Evolutionary conservation across 64 coral and sea anemone species (phyloP), one percentile per base, ranked within the genome.

Genomic region (Orbicella faveolata): DNA sequence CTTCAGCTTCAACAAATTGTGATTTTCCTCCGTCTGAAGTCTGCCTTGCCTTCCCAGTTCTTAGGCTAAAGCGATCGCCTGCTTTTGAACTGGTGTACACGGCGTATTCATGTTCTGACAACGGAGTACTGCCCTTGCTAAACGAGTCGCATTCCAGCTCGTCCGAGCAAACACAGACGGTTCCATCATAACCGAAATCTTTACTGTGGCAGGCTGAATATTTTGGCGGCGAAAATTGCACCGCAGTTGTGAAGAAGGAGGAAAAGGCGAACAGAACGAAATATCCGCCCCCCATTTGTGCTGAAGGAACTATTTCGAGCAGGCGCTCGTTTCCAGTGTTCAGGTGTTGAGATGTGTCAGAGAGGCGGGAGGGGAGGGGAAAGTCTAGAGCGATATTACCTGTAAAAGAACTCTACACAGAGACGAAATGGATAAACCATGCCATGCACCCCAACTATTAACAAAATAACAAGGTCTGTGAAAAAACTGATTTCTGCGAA

Each of bases 21-120:
- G 3, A 23, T 72, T 6, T 11, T 72, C 4, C 30, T 85, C 23
- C 23, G 30, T 70, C 37, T 5, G 21, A 63, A 21, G 72, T 5
- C 35, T 77, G 73, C 17, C 26, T 75, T 73, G 88, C 79, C 74
- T 67, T 88, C 72, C 89, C 92, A 34, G 66, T 86, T 52, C 61
- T 79, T 23, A 98, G 74, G 25, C 59, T 90, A 79, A 98, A 95
- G 76, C 96, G 87, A 52, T 75, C 88, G 18, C 96, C 90, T 7
- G 87, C 79, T 76, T 92, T 90, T 20, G 96, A 95, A 34, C 90
- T 93, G 14, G 96, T 98, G 66, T 98, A 98, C 6, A 98, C 93
- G 5, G 96, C 96, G 80, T 93, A 95, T n/a, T 93, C 89, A 52
- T 83, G 78, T 15, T 86, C 35, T 30, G 80, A 54, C 25, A 98